Base-by-base conservation (phyloP, 2,797 vertebrate species). In the Anguilla anguilla region DNA sequence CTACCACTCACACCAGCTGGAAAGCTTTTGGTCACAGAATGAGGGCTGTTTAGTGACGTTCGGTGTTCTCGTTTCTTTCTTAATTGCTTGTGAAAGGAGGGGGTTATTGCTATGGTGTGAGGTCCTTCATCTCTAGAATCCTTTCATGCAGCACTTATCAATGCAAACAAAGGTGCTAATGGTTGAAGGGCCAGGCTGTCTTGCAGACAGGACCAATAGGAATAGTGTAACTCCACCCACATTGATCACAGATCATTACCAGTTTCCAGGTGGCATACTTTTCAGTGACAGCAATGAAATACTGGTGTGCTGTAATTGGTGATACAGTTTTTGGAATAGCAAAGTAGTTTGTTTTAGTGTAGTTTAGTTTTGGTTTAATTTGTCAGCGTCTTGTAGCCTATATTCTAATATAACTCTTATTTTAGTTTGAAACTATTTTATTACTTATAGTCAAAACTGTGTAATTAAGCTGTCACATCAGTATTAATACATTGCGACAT, bases 141-240 rank as follows among this genome's bases (percentile, higher is more conserved):
- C 10, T 17, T 31, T 77, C 64, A 69, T 9, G 57, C 81, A 53
- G 81, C 6, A 69, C 61, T 51, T 69, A 87, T 28, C n/a, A 83
- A 51, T 43, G 49, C 84, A 88, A 85, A 88, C 67, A 86, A 49
- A 43, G 31, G n/a, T 49, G 59, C 59, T 25, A 25, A 69, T 46
- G 84, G n/a, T 17, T 85, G 39, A 85, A 64, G 61, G 57, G 35
- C 15, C 57, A 67, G 55, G 57, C 49, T 72, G 67, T 31, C 35
- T 46, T 57, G 64, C 43, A 87, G 83, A 86, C 25, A 39, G 13
- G 4, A 49, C 46, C 46, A 19, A 19, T 35, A 49, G 4, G 15
- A 22, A 25, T 35, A 15, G 49, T 35, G 28, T 57, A 5, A 55
- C n/a, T 81, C 53, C 49, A 51, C 2, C 22, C 17, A 28, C 31